These are phyloP conservation scores for Drosophila macrothrix DNA, from an alignment of 2,888 invertebrate genomes.

Conservation along the genomic window DNA sequence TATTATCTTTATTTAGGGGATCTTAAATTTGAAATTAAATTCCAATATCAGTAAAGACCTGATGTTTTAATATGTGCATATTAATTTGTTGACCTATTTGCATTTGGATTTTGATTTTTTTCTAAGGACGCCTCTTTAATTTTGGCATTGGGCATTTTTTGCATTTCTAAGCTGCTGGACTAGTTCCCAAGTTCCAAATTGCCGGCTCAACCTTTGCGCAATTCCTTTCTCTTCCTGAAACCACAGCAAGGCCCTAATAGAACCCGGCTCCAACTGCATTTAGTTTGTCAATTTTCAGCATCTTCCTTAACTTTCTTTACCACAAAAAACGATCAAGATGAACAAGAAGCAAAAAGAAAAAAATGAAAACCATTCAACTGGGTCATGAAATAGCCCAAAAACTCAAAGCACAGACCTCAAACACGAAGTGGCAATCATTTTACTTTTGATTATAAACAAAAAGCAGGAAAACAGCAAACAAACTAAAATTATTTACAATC, in stretches of 20 bases:
- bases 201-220: conserved; percentile 2
- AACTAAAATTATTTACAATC: conserved; percentile 63
- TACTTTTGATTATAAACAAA: conserved; percentile 78
- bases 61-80: not conserved
- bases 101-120: not conserved
- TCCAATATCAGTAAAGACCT: not conserved
- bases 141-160: not conserved
- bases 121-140: not conserved
- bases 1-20: not conserved
- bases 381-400: conserved; percentile 63
- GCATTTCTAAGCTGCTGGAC: not conserved
- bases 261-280: conserved; percentile 30
- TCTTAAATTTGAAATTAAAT: not conserved
- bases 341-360: conserved; percentile 5
- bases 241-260: conserved; percentile 15
- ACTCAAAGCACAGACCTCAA: conserved; percentile 54
- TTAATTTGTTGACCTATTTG: not conserved
- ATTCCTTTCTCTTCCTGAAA: conserved; percentile 46
- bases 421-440: conserved; percentile 79
- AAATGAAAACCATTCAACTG: conserved; percentile 61
- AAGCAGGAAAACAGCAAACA: conserved; percentile 38
- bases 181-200: conserved; percentile 21
- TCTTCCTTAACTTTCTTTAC: conserved; percentile 68
- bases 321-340: conserved; percentile 50
- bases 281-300: conserved; percentile 27